Conservation (phyloP, 2,113 vertebrate species). For the Gymnocephalus cernua region DNA sequence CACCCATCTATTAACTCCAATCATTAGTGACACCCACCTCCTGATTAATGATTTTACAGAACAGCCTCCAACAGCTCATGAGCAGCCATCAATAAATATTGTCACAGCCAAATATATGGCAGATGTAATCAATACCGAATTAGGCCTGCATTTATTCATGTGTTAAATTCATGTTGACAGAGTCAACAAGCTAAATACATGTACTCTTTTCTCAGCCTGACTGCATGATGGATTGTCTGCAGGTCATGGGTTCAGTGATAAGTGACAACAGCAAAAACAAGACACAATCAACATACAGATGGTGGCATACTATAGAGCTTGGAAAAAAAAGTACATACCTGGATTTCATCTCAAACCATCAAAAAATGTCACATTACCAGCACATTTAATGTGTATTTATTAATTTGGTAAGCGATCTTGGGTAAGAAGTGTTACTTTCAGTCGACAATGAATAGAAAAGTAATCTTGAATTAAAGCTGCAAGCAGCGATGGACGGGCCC, state of each 20-base stretch:
- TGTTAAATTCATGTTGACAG: conserved; percentile 31
- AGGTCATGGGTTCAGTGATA: conserved; percentile 3
- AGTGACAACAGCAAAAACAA: not conserved
- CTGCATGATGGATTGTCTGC: not conserved
- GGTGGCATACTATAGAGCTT: not conserved
- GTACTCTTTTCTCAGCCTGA: not conserved
- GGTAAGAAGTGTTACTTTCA: not conserved
- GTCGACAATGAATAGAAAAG: not conserved
- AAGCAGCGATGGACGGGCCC: too few species aligned
- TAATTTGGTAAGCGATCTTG: not conserved
- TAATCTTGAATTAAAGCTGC: too few species aligned
- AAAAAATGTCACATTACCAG: not conserved
- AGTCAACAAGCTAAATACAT: conserved; percentile 9
- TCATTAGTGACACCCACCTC: conserved; percentile 9
- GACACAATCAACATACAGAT: not conserved
- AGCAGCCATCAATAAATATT: conserved; percentile 22
- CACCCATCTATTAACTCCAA: not conserved
- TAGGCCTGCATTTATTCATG: conserved; percentile 22
- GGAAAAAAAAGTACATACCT: not conserved
- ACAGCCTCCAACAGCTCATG: not conserved
- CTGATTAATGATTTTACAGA: conserved; percentile 61
- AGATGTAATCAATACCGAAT: conserved; percentile 45
- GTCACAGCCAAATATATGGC: conserved; percentile 35
- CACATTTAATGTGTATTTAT: not conserved
- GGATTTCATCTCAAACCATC: not conserved